Conservation (phyloP, 1,140 invertebrate genomes). For the Alviniconcha marisindica region DNA sequence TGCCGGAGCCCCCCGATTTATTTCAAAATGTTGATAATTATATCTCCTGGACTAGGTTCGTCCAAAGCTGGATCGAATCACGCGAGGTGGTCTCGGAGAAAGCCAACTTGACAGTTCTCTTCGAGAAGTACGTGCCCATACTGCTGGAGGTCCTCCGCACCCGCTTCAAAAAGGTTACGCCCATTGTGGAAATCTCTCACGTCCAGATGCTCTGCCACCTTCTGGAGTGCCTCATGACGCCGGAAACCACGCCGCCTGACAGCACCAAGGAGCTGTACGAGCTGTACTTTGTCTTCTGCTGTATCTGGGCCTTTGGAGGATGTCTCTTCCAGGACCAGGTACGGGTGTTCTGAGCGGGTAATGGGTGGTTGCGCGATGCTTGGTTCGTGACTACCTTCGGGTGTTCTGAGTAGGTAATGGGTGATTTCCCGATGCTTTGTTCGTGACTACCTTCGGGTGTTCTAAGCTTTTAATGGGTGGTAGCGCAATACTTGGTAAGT, state of each 20-base stretch:
- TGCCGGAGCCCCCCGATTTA: no score
- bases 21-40: no score
- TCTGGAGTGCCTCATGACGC: conserved; percentile 88
- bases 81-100: conserved; percentile 81
- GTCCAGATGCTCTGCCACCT: conserved; percentile 95
- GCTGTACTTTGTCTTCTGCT: conserved; percentile 96
- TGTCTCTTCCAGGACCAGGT: conserved; percentile 95
- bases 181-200: conserved; percentile 95
- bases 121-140: conserved; percentile 96
- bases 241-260: conserved; percentile 88
- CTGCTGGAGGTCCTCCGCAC: conserved; percentile 91
- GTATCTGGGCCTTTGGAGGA: conserved; percentile 97
- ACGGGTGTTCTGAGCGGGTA: no score
- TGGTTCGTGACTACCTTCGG: no score
- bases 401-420: no score
- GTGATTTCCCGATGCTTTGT: no score
- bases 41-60: conserved; percentile 80
- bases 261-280: conserved; percentile 97
- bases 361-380: no score
- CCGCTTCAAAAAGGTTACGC: conserved; percentile 97
- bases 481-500: no score
- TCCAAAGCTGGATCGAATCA: conserved; percentile 96
- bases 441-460: no score
- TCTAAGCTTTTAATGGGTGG: no score
- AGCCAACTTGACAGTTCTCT: conserved; percentile 93